Evolutionary conservation across 35 echinoderm and acorn worm genomes (phyloP).

Genomic region (Lytechinus pictus): DNA sequence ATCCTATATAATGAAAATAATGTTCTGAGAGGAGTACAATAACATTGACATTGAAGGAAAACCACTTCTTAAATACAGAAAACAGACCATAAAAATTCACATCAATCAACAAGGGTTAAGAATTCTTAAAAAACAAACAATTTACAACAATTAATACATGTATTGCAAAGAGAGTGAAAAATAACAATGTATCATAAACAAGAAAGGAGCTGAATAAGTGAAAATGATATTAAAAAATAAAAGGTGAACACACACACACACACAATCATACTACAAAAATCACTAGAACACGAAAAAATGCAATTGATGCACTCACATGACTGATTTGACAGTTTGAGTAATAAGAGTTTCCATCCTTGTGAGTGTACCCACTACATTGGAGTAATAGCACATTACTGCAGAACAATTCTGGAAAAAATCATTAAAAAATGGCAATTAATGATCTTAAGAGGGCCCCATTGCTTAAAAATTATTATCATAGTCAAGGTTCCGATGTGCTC

Average conservation of each 20-base stretch:
- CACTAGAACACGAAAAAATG: neutral
- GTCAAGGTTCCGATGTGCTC: too few species aligned
- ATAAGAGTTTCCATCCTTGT: constrained; percentile 49
- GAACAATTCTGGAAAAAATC: constrained; percentile 30
- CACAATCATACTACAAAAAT: neutral
- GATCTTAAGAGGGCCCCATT: too few species aligned
- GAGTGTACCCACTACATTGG: neutral
- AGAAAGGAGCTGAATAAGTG: neutral
- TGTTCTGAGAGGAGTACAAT: too few species aligned
- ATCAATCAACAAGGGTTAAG: too few species aligned
- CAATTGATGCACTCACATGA: constrained; percentile 57
- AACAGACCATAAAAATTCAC: neutral
- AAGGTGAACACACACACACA: neutral
- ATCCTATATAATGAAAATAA: too few species aligned
- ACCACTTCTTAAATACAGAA: too few species aligned
- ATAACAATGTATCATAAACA: neutral
- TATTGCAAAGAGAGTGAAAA: neutral
- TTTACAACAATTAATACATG: neutral
- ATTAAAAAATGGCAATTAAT: neutral
- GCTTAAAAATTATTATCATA: neutral
- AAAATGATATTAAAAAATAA: neutral
- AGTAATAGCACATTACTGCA: constrained; percentile 56
- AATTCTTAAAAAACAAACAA: too few species aligned
- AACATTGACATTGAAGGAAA: too few species aligned
- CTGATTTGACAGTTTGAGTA: constrained; percentile 48